These are phyloP conservation scores for Cassiopea andromeda DNA, from an alignment of 30 jellyfish, hydroid and myxozoan genomes.

Conservation along the genomic window DNA sequence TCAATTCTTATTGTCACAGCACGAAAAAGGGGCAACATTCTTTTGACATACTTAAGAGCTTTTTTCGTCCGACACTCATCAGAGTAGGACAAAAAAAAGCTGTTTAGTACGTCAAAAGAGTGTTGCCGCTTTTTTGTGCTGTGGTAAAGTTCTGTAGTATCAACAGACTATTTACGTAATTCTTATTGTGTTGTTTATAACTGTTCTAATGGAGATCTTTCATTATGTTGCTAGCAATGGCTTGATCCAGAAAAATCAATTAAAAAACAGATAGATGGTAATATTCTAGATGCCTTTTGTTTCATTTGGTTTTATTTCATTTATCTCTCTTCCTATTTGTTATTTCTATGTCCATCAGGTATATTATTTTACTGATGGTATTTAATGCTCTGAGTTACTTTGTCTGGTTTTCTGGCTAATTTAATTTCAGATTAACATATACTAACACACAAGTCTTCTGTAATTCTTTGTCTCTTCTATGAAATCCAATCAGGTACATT, in stretches of 20 bases:
- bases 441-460: not conserved
- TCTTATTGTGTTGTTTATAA: no score
- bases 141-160: no score
- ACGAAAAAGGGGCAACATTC: no score
- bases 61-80: no score
- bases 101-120: no score
- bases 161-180: no score
- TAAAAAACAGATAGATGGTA: constrained; percentile 84
- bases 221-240: constrained; percentile 81
- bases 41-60: no score
- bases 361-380: not conserved
- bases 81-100: no score
- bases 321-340: not conserved
- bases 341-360: not conserved
- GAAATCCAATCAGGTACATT: not conserved
- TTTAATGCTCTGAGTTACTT: not conserved
- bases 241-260: constrained; percentile 92
- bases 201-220: no score
- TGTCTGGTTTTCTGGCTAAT: not conserved
- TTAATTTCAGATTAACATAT: not conserved
- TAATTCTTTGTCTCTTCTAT: not conserved
- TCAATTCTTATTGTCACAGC: no score
- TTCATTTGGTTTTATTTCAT: not conserved
- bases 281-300: not conserved
- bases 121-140: no score